Evolutionary conservation across 2,113 vertebrate species (phyloP).

Genomic region (Pavo muticus): DNA sequence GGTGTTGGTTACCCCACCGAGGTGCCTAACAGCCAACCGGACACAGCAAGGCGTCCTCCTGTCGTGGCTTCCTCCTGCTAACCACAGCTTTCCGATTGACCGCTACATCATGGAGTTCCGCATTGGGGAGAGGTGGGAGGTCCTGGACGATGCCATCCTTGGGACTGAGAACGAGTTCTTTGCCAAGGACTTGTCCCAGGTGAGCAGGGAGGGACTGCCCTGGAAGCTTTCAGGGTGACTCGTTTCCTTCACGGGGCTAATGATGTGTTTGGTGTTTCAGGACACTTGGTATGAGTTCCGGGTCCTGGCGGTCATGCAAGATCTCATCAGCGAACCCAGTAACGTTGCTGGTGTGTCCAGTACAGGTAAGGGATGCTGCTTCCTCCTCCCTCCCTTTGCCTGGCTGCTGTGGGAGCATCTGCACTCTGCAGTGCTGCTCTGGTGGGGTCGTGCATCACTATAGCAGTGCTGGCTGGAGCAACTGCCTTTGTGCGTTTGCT

Average conservation of each 20-base stretch:
- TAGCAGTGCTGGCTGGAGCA: neutral
- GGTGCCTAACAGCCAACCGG: slow-evolving; percentile 99
- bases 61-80: slow-evolving; percentile 97
- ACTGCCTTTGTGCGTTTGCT: neutral
- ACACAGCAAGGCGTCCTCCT: slow-evolving; percentile 98
- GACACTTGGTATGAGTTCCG: slow-evolving; percentile 99
- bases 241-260: neutral
- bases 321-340: slow-evolving; percentile 98
- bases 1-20: slow-evolving; percentile 99
- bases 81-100: slow-evolving; percentile 95
- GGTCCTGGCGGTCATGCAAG: slow-evolving; percentile 98
- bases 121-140: slow-evolving; percentile 94
- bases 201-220: slow-evolving; percentile 46
- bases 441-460: fast-evolving
- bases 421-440: neutral
- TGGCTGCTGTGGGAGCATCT: neutral
- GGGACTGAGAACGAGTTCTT: slow-evolving; percentile 92
- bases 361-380: slow-evolving; percentile 82
- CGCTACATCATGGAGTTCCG: slow-evolving; percentile 98
- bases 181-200: slow-evolving; percentile 96
- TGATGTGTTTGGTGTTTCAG: slow-evolving; percentile 67
- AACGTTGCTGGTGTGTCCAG: slow-evolving; percentile 98
- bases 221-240: neutral
- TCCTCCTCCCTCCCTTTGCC: neutral
- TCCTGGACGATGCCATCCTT: slow-evolving; percentile 90